Evolutionary conservation across 2,113 vertebrate species (phyloP), one percentile per base, ranked within the genome.

Genomic region (Rallus limicola): DNA sequence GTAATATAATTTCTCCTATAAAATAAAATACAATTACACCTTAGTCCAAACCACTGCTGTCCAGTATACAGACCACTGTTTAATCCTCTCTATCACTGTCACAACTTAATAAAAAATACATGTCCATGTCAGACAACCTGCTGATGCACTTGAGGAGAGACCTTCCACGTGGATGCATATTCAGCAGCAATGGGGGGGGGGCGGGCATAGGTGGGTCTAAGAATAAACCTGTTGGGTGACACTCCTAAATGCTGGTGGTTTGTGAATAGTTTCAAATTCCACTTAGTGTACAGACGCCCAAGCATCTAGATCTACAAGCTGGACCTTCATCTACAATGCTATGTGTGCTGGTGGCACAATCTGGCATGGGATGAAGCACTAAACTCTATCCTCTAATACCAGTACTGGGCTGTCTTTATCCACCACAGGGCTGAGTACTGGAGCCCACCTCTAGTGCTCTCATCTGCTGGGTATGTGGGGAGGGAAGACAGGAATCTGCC

Each of bases 361-460:
- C 31, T 63, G 62, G 23, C 23, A 19, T 53, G 55, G 44, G 23
- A 31, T 68, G 13, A 76, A 75, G 28, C 34, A 55, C 28, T 31
- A 71, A 14, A 24, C 60, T 5, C 13, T n/a, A 62, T 38, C 13
- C n/a, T 82, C 70, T 90, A 82, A 58, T 48, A 58, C 40, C 26
- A 75, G 0, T 0, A 0, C 24, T 72, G n/a, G 29, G 19, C 20
- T 82, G 40, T 46, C 2, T 1, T 63, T 48, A 24, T 5, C 38
- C 24, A 58, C 36, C 31, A 18, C 3, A 16, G 33, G 28, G 20
- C n/a, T 40, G 16, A 64, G 19, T 40, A 68, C 31, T 55, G 25
- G 62, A 76, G 38, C n/a, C 26, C 29, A 71, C 13, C 19, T 36
- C n/a, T 28, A 12, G 25, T 24, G 28, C n/a, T 88, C 13, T 71